These are phyloP conservation scores for Leptinotarsa peninsularis DNA, from an alignment of 2,888 invertebrate genomes.

Conservation along the genomic window DNA sequence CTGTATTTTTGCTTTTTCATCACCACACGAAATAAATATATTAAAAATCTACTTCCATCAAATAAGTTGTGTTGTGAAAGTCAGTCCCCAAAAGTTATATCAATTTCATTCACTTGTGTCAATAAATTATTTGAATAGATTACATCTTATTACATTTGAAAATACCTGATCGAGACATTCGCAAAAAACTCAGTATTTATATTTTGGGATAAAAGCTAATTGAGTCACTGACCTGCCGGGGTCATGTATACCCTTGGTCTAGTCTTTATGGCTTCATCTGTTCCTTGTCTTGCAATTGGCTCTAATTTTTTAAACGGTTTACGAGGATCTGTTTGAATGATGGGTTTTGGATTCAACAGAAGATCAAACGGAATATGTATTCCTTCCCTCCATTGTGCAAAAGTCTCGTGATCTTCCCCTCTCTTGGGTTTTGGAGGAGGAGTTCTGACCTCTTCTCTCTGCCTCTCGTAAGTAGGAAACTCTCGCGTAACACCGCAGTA, in stretches of 20 bases:
- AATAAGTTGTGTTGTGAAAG: no score
- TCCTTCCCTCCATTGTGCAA: conserved; percentile 50
- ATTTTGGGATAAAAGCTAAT: no score
- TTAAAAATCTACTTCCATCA: no score
- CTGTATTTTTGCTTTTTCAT: no score
- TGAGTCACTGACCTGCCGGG: conserved; percentile 51
- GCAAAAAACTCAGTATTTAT: no score
- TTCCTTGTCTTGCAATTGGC: conserved; percentile 42
- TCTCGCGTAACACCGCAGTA: conserved; percentile 42
- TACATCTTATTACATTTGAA: no score
- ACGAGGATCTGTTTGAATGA: conserved; percentile 56
- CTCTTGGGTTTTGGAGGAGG: conserved; percentile 39
- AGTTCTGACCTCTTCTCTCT: conserved; percentile 45
- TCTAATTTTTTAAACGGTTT: conserved; percentile 45
- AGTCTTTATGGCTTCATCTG: conserved; percentile 57
- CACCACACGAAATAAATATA: no score
- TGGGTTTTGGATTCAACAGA: conserved; percentile 58
- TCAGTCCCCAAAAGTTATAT: no score
- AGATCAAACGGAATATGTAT: conserved; percentile 60
- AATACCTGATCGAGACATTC: no score
- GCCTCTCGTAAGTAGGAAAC: conserved; percentile 42
- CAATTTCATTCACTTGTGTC: no score
- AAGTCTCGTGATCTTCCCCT: conserved; percentile 57
- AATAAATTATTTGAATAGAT: no score
- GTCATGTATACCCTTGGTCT: conserved; percentile 61